These are phyloP conservation scores for Lapara coniferarum DNA, from an alignment of 2,888 invertebrate genomes.

Conservation along the genomic window DNA sequence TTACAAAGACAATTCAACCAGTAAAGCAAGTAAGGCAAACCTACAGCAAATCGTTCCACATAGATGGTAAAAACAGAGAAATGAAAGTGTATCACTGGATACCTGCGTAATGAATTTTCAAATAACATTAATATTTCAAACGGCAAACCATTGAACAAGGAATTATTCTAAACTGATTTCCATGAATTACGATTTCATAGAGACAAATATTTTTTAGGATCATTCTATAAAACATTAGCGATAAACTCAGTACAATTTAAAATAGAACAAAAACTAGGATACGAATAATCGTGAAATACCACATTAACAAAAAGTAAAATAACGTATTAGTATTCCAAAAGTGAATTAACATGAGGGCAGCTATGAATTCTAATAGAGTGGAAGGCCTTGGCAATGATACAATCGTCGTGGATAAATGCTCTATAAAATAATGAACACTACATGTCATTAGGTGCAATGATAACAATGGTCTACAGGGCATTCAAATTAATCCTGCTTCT, in stretches of 20 bases:
- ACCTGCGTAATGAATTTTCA: not conserved
- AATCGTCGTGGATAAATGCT: conserved; percentile 62
- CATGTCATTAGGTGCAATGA: conserved; percentile 8
- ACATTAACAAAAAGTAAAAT: conserved; percentile 59
- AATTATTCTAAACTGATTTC: not conserved
- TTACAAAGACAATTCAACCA: not conserved
- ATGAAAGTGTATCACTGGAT: not conserved
- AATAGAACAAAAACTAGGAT: conserved; percentile 46
- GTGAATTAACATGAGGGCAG: conserved; percentile 68
- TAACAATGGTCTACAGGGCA: conserved; percentile 3
- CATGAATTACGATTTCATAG: not conserved
- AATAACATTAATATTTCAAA: not conserved
- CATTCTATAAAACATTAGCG: not conserved
- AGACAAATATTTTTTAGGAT: not conserved
- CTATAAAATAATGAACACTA: conserved; percentile 50
- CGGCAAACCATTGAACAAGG: not conserved
- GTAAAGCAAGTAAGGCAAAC: conserved; percentile 12
- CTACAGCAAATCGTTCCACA: not conserved
- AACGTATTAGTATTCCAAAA: conserved; percentile 69
- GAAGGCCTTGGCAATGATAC: conserved; percentile 77
- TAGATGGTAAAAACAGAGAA: not conserved
- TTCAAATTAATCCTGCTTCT: not conserved
- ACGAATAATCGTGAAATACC: conserved; percentile 45
- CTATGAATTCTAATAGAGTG: conserved; percentile 74
- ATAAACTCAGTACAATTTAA: conserved; percentile 25